Base-by-base conservation (phyloP, 1,140 invertebrate genomes). In the Apis laboriosa region DNA sequence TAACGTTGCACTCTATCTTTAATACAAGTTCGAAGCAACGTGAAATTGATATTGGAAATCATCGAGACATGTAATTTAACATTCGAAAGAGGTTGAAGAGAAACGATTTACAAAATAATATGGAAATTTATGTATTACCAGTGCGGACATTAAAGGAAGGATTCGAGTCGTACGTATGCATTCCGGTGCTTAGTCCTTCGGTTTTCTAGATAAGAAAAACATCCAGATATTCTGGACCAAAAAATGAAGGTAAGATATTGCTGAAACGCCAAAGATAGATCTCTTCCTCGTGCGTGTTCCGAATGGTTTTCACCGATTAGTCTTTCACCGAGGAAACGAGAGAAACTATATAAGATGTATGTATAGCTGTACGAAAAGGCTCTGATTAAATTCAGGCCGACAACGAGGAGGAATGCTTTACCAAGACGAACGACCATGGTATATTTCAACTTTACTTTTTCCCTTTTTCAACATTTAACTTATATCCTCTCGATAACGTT, bases 331-430 rank as follows among this genome's bases (percentile, higher is more conserved):
- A 72, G 74, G 60, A 86, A 86, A 77, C 63, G 74, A 75, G 58
- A 19, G 58, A 19, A 79, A 80, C 19, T 63, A n/a, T 43, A 34
- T 1, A 43, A 34, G 51, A 56, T 56, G 56, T 28, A 56, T 7
- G 43, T 8, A 58, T 58, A 63, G 34, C 75, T 24, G 21, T 15
- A 28, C 19, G 49, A 43, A 73, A 75, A 24, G 28, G 64, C 9
- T 34, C 63, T 24, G 85, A 81, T 58, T 73, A 79, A 86, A 86
- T 83, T 77, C 56, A 74, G 79, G 34, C 75, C 80, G 72, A 67
- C 77, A 64, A 56, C 68, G 55, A 74, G 75, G 72, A 63, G 77
- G 86, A 87, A 88, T 88, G 81, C 61, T 55, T 77, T 55, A 53
- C 58, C 51, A 61, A 73, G 63, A 61, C 34, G 34, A 28, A 56